Evolutionary conservation across 2,113 vertebrate species (phyloP).

Genomic region (Gambusia holbrooki): DNA sequence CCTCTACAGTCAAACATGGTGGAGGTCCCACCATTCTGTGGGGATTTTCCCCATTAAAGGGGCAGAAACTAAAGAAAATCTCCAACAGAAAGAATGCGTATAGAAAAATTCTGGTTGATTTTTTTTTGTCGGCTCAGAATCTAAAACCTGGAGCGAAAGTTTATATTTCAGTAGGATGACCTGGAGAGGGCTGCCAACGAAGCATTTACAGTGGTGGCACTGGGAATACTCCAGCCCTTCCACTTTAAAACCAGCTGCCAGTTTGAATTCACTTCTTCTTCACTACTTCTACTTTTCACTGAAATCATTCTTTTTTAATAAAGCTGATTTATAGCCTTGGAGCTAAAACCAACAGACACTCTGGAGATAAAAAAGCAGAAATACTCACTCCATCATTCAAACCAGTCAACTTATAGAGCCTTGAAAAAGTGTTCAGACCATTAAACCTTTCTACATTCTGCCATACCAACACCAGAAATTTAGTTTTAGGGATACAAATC

Average conservation of each 20-base stretch:
- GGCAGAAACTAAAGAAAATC: no score
- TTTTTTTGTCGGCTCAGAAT: neutral
- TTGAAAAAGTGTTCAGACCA: no score
- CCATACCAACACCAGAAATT: neutral
- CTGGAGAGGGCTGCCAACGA: neutral
- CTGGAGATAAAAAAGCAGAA: neutral
- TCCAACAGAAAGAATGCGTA: no score
- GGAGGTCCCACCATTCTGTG: neutral
- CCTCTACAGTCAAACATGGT: neutral
- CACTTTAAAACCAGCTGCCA: neutral
- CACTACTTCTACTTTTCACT: no score
- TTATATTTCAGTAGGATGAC: neutral
- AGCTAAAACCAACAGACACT: neutral
- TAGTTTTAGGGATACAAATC: neutral
- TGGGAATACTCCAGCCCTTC: neutral
- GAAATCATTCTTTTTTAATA: no score
- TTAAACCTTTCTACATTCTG: neutral
- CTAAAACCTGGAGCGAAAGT: neutral
- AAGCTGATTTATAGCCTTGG: neutral
- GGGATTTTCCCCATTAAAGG: neutral
- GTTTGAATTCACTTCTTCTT: neutral
- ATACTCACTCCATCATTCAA: no score
- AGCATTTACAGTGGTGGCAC: neutral
- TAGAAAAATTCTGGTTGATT: neutral
- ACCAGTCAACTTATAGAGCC: no score